These are phyloP conservation scores for Thaleichthys pacificus DNA, from an alignment of 2,797 vertebrate species.

Conservation along the genomic window DNA sequence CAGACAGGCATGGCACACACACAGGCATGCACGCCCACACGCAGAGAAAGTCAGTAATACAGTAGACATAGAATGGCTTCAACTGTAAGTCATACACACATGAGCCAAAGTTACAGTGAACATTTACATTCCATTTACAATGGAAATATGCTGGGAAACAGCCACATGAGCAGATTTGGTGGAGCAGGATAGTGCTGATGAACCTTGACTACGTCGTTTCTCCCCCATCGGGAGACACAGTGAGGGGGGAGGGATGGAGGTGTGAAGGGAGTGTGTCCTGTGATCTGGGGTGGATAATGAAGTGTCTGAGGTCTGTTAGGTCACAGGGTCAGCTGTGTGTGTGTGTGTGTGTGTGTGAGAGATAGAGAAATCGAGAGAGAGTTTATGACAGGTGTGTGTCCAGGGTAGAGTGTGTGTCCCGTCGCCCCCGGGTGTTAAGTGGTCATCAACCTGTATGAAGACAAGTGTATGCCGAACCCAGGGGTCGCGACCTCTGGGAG, in stretches of 20 bases:
- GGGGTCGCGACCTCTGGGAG: constrained; percentile 65
- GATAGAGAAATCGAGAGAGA: constrained; percentile 3
- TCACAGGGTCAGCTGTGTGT: constrained; percentile 37
- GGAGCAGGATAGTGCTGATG: too few species aligned
- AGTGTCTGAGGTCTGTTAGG: constrained; percentile 32
- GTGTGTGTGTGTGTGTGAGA: not conserved
- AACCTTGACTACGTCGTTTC: too few species aligned
- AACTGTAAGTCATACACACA: not conserved
- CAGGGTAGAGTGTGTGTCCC: constrained; percentile 7
- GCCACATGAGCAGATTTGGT: too few species aligned
- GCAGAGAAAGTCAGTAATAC: not conserved
- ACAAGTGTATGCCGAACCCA: constrained; percentile 64
- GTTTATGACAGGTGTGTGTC: constrained; percentile 7
- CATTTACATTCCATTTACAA: too few species aligned
- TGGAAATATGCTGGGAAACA: too few species aligned
- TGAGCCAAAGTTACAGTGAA: not conserved
- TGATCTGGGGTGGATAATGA: not conserved
- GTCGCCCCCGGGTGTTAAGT: constrained; percentile 56
- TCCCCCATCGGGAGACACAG: too few species aligned
- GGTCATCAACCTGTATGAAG: constrained; percentile 68
- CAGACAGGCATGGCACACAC: constrained; percentile 1
- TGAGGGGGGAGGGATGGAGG: not conserved
- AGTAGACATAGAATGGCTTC: too few species aligned
- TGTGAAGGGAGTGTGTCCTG: not conserved
- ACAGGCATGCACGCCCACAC: not conserved